These are phyloP conservation scores for Sitobion miscanthi DNA, from an alignment of 1,140 invertebrate genomes.

Conservation along the genomic window DNA sequence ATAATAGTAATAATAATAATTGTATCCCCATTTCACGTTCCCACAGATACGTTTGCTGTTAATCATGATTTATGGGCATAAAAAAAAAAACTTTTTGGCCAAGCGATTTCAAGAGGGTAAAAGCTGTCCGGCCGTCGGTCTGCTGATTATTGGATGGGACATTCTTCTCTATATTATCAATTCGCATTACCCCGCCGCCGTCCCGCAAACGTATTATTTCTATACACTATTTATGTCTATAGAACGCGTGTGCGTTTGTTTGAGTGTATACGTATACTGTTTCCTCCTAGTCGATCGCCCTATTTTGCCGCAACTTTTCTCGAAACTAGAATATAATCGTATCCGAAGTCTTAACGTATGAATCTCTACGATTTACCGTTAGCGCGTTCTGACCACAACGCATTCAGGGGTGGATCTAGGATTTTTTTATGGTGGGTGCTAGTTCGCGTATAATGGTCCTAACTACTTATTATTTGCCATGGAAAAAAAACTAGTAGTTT, in stretches of 20 bases:
- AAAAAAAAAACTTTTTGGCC: constrained; percentile 52
- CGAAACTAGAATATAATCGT: background rate
- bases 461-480: too few relatives aligned
- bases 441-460: too few relatives aligned
- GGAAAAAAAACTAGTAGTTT: too few relatives aligned
- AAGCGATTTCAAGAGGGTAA: constrained; percentile 41
- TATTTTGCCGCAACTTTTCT: background rate
- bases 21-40: constrained; percentile 34
- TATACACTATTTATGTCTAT: constrained; percentile 2
- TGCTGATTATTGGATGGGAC: constrained; percentile 50
- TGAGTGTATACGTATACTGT: background rate
- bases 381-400: background rate
- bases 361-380: background rate
- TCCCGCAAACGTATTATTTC: background rate
- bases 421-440: too few relatives aligned
- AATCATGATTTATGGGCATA: constrained; percentile 51
- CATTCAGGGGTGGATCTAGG: too few relatives aligned
- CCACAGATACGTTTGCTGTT: constrained; percentile 21
- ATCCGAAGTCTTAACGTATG: background rate
- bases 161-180: constrained; percentile 46
- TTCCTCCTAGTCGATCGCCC: background rate
- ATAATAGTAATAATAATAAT: constrained; percentile 25
- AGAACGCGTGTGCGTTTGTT: background rate
- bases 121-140: constrained; percentile 9
- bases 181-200: constrained; percentile 22